Evolutionary conservation across 1,140 invertebrate species (phyloP).

Genomic region (Hormaphis cornu): DNA sequence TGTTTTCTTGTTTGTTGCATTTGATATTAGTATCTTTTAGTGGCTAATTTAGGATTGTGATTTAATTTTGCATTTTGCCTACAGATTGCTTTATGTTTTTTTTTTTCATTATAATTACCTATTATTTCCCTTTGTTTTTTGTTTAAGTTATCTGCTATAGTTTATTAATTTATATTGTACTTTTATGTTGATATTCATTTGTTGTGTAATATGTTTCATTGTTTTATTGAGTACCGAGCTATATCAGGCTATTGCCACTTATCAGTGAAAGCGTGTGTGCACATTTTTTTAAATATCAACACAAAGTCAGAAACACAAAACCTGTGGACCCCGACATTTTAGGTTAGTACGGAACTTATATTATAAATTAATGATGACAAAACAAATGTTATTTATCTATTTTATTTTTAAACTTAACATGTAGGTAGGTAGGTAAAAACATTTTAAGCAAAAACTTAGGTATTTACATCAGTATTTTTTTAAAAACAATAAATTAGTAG

Average conservation of each 20-base stretch:
- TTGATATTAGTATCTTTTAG: no score
- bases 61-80: background rate
- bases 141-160: background rate
- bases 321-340: slow-evolving; percentile 19
- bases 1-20: no score
- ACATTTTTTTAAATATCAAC: slow-evolving; percentile 14
- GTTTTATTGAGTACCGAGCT: slow-evolving; percentile 5
- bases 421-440: no score
- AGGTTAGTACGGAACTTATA: slow-evolving; percentile 20
- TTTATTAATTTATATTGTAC: background rate
- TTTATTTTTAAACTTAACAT: background rate
- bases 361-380: slow-evolving; percentile 7
- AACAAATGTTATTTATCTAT: no score
- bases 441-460: no score
- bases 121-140: background rate
- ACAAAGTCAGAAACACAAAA: slow-evolving; percentile 22
- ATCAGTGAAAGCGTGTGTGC: slow-evolving; percentile 18
- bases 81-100: background rate
- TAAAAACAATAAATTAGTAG: no score
- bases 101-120: slow-evolving; percentile 1
- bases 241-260: background rate
- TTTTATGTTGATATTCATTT: slow-evolving; percentile 14
- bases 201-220: slow-evolving; percentile 5
- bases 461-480: no score
- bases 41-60: no score